Conservation (phyloP, 2,113 vertebrate genomes). For the Leptodactylus fuscus region DNA sequence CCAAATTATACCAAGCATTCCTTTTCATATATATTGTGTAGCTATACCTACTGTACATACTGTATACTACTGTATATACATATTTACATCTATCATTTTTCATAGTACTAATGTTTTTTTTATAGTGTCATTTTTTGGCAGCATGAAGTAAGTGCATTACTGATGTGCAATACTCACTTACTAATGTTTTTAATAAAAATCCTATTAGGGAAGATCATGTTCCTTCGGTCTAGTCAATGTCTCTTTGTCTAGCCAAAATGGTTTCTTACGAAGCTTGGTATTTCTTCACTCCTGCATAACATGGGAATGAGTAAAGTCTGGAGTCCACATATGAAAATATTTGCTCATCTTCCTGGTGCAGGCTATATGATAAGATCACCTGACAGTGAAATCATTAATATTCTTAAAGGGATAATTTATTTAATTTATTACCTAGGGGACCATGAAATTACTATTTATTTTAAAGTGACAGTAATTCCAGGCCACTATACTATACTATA, state of each 20-base stretch:
- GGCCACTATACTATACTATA: no score
- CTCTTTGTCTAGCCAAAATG: not conserved
- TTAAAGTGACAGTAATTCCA: not conserved
- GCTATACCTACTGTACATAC: no score
- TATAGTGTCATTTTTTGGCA: not conserved
- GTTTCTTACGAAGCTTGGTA: slow-evolving; percentile 23
- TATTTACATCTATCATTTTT: no score
- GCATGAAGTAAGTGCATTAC: not conserved
- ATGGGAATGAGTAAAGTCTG: slow-evolving; percentile 33
- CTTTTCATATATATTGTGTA: no score
- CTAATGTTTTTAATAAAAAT: slow-evolving; percentile 6
- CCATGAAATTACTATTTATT: not conserved
- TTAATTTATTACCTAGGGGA: not conserved
- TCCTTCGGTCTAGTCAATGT: not conserved
- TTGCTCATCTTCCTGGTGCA: not conserved
- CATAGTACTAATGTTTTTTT: not conserved
- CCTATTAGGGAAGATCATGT: not conserved
- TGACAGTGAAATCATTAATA: not conserved
- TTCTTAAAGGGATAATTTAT: not conserved
- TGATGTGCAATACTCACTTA: not conserved
- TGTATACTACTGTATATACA: no score
- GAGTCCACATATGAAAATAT: not conserved
- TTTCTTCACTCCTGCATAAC: slow-evolving; percentile 20
- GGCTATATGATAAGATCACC: not conserved
- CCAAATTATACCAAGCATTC: no score